Percentiles rank a stretch among this genome's conserved stretches.
phyloP scores from a whole-genome alignment of 2,113 vertebrate genomes.

The Microcebus ravelobensis region DNA sequence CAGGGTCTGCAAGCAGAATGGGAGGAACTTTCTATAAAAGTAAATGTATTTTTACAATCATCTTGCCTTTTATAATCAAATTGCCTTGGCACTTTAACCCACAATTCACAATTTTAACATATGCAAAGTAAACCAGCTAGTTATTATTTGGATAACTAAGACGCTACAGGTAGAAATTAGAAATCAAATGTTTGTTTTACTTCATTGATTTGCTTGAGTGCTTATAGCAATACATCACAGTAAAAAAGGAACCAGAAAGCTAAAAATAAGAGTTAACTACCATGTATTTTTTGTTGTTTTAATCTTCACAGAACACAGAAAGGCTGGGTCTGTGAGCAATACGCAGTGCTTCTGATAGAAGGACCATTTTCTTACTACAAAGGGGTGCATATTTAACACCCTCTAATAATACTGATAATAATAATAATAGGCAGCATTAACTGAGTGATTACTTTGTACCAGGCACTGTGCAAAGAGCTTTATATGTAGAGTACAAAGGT shows the following conservation, averaged over 20 bases:
- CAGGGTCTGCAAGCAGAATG: neutral
- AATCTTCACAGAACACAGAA: conserved; percentile 12
- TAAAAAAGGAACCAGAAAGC: conserved; percentile 29
- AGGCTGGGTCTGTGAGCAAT: neutral
- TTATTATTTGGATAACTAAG: conserved; percentile 33
- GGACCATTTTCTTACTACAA: neutral
- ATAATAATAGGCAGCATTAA: neutral
- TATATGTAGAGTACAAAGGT: neutral
- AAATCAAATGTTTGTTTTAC: neutral
- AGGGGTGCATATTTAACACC: neutral
- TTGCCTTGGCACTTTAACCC: conserved; percentile 29
- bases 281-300: neutral
- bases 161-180: conserved; percentile 13
- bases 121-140: conserved; percentile 34
- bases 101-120: conserved; percentile 23
- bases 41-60: conserved; percentile 50
- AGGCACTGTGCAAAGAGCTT: neutral
- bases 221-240: neutral
- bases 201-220: neutral
- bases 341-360: neutral
- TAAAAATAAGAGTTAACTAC: conserved; percentile 41
- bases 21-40: neutral
- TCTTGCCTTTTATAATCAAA: conserved; percentile 17
- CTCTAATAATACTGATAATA: neutral
- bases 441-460: neutral